Evolutionary conservation across 2,888 invertebrate species (phyloP).

Genomic region (Subacronicta megacephala): DNA sequence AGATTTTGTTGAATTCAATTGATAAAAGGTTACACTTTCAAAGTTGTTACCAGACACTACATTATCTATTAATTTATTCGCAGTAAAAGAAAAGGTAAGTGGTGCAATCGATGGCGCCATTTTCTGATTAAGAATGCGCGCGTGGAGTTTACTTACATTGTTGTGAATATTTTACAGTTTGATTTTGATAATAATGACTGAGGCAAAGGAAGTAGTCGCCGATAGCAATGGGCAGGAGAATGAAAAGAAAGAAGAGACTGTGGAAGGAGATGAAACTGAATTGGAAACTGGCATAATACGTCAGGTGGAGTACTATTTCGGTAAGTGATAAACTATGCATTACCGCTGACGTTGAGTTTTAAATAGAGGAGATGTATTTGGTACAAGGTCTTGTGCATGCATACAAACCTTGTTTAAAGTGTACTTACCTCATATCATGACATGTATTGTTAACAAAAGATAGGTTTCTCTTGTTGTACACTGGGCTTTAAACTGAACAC

Average conservation of each 20-base stretch:
- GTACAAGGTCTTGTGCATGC: slow-evolving; percentile 20
- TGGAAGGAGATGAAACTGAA: slow-evolving; percentile 69
- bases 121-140: slow-evolving; percentile 28
- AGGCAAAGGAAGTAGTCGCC: slow-evolving; percentile 73
- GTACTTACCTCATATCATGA: background rate
- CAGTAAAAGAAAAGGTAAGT: slow-evolving; percentile 28
- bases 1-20: slow-evolving; percentile 28
- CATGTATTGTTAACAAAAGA: too few relatives aligned
- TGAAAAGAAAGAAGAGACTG: slow-evolving; percentile 60
- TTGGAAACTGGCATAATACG: slow-evolving; percentile 91
- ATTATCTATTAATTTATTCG: slow-evolving; percentile 8
- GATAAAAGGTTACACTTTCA: slow-evolving; percentile 5
- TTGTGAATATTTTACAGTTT: slow-evolving; percentile 43
- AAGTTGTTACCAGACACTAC: slow-evolving; percentile 1
- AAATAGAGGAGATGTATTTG: slow-evolving; percentile 10
- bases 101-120: slow-evolving; percentile 33
- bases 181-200: slow-evolving; percentile 71
- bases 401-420: slow-evolving; percentile 5
- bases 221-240: slow-evolving; percentile 74
- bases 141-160: slow-evolving; percentile 20
- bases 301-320: slow-evolving; percentile 92
- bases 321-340: slow-evolving; percentile 64
- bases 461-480: too few relatives aligned
- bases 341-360: slow-evolving; percentile 34
- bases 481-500: too few relatives aligned